These are phyloP conservation scores for Manis crassicaudata DNA, from an alignment of 2,797 vertebrate species.

Conservation along the genomic window DNA sequence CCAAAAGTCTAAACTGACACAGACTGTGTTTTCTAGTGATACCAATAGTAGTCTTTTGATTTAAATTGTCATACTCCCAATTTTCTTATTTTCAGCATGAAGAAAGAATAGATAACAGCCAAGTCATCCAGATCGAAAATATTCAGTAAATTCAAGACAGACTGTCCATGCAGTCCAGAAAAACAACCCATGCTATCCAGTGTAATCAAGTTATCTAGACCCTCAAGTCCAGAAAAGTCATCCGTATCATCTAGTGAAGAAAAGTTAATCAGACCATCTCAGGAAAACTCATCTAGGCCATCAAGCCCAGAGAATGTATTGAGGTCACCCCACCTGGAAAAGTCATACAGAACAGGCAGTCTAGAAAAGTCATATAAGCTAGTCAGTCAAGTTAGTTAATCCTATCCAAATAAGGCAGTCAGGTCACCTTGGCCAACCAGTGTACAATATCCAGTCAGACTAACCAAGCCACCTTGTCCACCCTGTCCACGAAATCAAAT, in stretches of 20 bases:
- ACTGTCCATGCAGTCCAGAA: background rate
- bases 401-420: background rate
- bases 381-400: background rate
- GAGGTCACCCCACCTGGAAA: background rate
- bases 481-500: background rate
- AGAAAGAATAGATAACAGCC: background rate
- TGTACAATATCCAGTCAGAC: background rate
- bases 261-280: background rate
- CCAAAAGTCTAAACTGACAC: slow-evolving; percentile 6
- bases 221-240: background rate
- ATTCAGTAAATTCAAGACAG: background rate
- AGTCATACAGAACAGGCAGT: background rate
- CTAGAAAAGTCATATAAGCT: background rate
- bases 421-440: background rate
- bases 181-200: background rate
- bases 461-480: background rate
- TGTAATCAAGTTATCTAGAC: background rate
- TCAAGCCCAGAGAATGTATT: background rate
- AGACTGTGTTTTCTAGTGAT: background rate
- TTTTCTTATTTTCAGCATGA: slow-evolving; percentile 58
- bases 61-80: slow-evolving; percentile 14
- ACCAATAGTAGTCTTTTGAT: background rate
- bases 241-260: background rate
- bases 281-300: background rate
- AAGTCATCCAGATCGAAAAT: background rate